phyloP scores from a whole-genome alignment of 2,797 vertebrate species.

The Leptodactylus fallax region DNA sequence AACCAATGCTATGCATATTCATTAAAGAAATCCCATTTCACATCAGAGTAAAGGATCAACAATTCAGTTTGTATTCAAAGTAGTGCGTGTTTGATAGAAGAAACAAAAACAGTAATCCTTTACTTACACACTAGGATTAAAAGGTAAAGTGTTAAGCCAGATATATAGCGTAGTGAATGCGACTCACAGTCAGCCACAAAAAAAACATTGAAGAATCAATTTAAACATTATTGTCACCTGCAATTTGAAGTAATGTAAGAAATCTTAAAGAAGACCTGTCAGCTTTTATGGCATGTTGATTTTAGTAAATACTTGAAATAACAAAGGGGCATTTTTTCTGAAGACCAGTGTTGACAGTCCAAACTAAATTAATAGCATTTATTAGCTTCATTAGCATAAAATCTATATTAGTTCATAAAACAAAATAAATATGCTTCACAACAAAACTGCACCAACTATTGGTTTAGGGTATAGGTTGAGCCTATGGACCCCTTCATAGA shows the following conservation, averaged over 20 bases:
- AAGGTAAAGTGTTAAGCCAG: constrained; percentile 52
- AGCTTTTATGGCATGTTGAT: too few species aligned
- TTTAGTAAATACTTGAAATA: too few species aligned
- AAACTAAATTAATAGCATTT: too few species aligned
- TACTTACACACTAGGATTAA: constrained; percentile 49
- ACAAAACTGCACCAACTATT: too few species aligned
- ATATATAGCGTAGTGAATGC: constrained; percentile 24
- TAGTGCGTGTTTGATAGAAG: constrained; percentile 19
- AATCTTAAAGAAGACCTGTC: too few species aligned
- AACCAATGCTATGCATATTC: constrained; percentile 53
- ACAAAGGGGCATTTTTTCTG: too few species aligned
- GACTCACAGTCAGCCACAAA: constrained; percentile 33
- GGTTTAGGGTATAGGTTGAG: too few species aligned
- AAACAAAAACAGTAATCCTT: constrained; percentile 55
- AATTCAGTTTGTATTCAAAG: constrained; percentile 52
- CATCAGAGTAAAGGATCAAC: constrained; percentile 49
- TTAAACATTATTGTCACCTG: not conserved
- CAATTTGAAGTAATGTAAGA: not conserved
- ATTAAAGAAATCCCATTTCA: constrained; percentile 45
- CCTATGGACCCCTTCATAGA: too few species aligned
- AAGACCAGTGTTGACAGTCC: too few species aligned
- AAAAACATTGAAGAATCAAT: constrained; percentile 3
- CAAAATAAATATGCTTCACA: too few species aligned
- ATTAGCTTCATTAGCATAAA: too few species aligned
- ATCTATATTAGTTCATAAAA: too few species aligned